phyloP scores from a whole-genome alignment of 2,888 invertebrate species.

The Steinernema carpocapsae region DNA sequence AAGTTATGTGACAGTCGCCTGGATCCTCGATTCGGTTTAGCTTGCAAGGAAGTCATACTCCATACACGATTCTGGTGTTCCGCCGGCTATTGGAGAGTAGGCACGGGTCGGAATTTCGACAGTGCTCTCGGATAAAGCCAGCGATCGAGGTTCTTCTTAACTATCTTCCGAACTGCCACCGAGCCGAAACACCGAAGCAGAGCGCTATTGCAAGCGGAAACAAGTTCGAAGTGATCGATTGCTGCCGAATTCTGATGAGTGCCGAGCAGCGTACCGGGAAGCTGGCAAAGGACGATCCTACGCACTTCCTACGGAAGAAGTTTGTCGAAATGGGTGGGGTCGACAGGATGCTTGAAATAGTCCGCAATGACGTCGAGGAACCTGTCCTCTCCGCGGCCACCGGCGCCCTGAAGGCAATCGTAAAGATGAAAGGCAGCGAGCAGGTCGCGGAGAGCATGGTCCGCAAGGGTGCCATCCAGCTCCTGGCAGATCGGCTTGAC shows the following conservation, averaged over 20 bases:
- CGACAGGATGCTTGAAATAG: background rate
- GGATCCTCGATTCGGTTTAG: background rate
- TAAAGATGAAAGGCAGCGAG: slow-evolving; percentile 18
- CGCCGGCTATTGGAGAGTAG: background rate
- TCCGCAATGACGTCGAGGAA: slow-evolving; percentile 8
- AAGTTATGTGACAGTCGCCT: background rate
- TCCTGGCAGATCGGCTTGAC: background rate
- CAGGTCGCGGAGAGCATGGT: background rate
- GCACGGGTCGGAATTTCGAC: slow-evolving; percentile 6
- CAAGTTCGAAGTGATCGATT: slow-evolving; percentile 1
- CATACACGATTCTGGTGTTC: background rate
- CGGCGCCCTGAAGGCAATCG: slow-evolving; percentile 3
- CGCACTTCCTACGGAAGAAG: background rate
- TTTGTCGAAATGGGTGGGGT: slow-evolving; percentile 2
- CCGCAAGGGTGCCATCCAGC: background rate
- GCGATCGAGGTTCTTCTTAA: background rate
- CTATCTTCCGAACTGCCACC: slow-evolving; percentile 15
- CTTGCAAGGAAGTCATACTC: background rate
- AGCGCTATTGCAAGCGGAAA: slow-evolving; percentile 6
- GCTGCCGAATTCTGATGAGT: background rate
- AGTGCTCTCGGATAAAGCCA: background rate
- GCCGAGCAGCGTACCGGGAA: background rate
- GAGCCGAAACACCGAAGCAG: background rate
- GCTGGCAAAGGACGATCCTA: background rate
- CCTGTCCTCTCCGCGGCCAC: background rate